Evolutionary conservation across 2,888 invertebrate genomes (phyloP).

Genomic region (Leptarthrus brevirostris): DNA sequence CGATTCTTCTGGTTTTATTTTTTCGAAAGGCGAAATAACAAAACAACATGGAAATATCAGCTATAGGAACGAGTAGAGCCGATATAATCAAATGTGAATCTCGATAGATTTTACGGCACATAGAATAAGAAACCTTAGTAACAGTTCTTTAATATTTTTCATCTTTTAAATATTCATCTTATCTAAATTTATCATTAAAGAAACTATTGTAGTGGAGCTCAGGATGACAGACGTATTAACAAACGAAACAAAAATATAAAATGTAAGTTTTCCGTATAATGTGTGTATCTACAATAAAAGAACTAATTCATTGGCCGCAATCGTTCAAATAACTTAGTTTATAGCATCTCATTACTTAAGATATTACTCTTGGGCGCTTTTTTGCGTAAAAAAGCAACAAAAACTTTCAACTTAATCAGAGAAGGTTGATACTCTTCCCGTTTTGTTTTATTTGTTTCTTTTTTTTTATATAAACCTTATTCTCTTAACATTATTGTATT

Average conservation of each 20-base stretch:
- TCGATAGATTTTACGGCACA: slow-evolving; percentile 32
- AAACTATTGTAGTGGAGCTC: slow-evolving; percentile 19
- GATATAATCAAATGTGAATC: slow-evolving; percentile 7
- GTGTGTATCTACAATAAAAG: slow-evolving; percentile 17
- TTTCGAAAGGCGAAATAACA: neutral
- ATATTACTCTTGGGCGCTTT: slow-evolving; percentile 25
- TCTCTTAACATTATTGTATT: slow-evolving; percentile 41
- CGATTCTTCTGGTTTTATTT: neutral
- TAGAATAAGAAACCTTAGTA: slow-evolving; percentile 47
- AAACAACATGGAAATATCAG: neutral
- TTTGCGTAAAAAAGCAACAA: slow-evolving; percentile 14
- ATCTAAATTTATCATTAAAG: slow-evolving; percentile 17
- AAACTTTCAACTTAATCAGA: neutral
- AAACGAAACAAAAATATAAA: neutral
- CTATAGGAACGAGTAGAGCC: slow-evolving; percentile 15
- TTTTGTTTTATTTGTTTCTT: slow-evolving; percentile 11
- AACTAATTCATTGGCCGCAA: slow-evolving; percentile 37
- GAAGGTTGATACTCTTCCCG: neutral
- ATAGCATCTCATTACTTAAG: slow-evolving; percentile 31
- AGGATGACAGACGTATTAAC: slow-evolving; percentile 14
- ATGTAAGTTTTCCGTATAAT: neutral
- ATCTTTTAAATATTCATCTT: slow-evolving; percentile 14
- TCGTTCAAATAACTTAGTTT: slow-evolving; percentile 12
- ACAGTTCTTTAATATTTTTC: slow-evolving; percentile 38
- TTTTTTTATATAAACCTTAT: slow-evolving; percentile 35